Evolutionary conservation across 2,888 invertebrate genomes (phyloP), one percentile per base, ranked within the genome.

Genomic region (Cerceris rybyensis): DNA sequence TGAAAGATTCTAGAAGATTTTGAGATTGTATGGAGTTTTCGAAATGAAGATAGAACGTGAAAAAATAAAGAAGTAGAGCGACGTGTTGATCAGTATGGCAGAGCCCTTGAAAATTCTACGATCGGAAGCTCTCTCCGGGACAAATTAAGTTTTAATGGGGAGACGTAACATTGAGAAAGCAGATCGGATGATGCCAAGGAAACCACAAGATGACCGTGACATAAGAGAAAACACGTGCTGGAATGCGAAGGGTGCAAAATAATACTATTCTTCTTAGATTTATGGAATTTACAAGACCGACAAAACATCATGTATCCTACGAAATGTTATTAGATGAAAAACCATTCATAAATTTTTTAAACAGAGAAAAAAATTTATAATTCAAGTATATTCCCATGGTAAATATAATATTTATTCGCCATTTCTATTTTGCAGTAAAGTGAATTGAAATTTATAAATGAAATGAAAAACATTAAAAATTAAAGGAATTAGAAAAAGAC

Each of bases 111-210:
- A 59, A 28, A 28, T 28, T 28, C 28, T 28, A 28, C 28, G 28
- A 50, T 13, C 52, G 60, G 49, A 55, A 46, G 17, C 39, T 39
- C 16, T 61, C 60, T 55, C 9, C 49, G 46, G 13, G 13, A 54
- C 13, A 72, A 67, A 66, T 67, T 60, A 60, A 66, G 46, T 46
- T 43, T 13, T 59, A 61, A 67, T 61, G 14, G 67, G 13, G 17
- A 46, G 46, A 49, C 55, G 60, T 43, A 16, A 67, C 49, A 41
- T 59, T 54, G 16, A 13, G 59, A 43, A 13, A 65, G 14, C 52
- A 39, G 54, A 66, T 66, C 43, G 59, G 13, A 39, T 11, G 41
- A 46, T 66, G 54, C n/a, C 43, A 52, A 60, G 66, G 43, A 43
- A 52, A 71, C 7, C 14, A 13, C 52, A n/a, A 8, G 14, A 14